Conservation (phyloP, 2,888 invertebrate genomes). For the Leptogaster cylindrica region DNA sequence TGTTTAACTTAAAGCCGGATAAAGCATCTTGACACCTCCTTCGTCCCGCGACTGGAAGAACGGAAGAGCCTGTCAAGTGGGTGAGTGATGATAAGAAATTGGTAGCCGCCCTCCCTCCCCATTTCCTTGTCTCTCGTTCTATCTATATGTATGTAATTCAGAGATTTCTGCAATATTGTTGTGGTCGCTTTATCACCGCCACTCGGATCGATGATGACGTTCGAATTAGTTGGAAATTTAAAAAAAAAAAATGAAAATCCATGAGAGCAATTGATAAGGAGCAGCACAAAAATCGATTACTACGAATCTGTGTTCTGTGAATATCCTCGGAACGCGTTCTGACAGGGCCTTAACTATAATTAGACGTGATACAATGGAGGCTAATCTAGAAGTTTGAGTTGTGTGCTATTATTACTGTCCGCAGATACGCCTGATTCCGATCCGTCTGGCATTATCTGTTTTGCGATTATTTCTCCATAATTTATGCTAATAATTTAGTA, state of each 20-base stretch:
- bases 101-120: slow-evolving; percentile 9
- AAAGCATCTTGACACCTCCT: neutral
- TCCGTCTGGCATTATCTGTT: neutral
- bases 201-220: slow-evolving; percentile 22
- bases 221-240: slow-evolving; percentile 5
- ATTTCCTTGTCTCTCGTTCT: neutral
- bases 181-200: slow-evolving; percentile 6
- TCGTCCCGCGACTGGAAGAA: neutral
- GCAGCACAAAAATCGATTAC: slow-evolving; percentile 26
- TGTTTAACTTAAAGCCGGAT: too few species aligned
- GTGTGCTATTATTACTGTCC: neutral
- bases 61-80: slow-evolving; percentile 28
- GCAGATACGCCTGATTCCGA: neutral
- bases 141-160: too few species aligned
- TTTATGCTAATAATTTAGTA: slow-evolving; percentile 35
- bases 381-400: neutral
- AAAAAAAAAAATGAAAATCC: slow-evolving; percentile 11
- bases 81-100: slow-evolving; percentile 26
- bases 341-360: slow-evolving; percentile 38
- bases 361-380: slow-evolving; percentile 36
- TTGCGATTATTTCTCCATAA: neutral
- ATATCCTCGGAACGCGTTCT: slow-evolving; percentile 21
- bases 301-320: slow-evolving; percentile 14
- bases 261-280: slow-evolving; percentile 15
- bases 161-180: slow-evolving; percentile 27